Evolutionary conservation across 2,113 vertebrate genomes (phyloP), one percentile per base, ranked within the genome.

Genomic region (Alosa alosa): DNA sequence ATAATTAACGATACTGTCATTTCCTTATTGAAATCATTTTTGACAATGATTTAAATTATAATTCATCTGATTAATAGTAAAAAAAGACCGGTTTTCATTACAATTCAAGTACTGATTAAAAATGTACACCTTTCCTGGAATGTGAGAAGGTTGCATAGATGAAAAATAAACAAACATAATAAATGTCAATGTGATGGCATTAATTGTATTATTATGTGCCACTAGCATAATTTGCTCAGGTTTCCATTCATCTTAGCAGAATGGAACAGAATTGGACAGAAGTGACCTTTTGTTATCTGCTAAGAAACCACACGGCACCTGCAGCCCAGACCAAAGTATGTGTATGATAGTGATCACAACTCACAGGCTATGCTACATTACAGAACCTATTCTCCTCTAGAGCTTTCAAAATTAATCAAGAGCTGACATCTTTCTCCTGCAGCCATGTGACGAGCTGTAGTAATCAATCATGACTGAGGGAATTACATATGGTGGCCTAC

Each of bases 401-500:
- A 36, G 64, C 60, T 64, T 64, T 64, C 31, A 36, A 8, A 31
- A 72, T 72, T 72, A 72, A 72, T 72, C 64, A 25, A 36, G 64
- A 72, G 25, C 31, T 31, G 2, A 11, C 8, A 36, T 31, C 64
- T 72, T 72, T 36, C 64, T 31, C n/a, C 64, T 36, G 9, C 64
- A 31, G 64, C 25, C 64, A 72, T 55, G 52, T 36, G 64, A 72
- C n/a, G 64, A 72, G 64, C 25, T 3, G 13, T 72, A 36, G 64
- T 31, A 36, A 72, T 72, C 64, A 72, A 72, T 72, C 64, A 72
- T 31, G 64, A 31, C 64, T 31, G 25, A 72, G 64, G 64, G 64
- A 31, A 72, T 72, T 72, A 36, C 64, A 72, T 72, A 72, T 72
- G 64, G n/a, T 72, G 64, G 64, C 64, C 31, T 72, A 11, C 64